Evolutionary conservation across 2,797 vertebrate genomes (phyloP).

Genomic region (Pseudochirops cupreus): DNA sequence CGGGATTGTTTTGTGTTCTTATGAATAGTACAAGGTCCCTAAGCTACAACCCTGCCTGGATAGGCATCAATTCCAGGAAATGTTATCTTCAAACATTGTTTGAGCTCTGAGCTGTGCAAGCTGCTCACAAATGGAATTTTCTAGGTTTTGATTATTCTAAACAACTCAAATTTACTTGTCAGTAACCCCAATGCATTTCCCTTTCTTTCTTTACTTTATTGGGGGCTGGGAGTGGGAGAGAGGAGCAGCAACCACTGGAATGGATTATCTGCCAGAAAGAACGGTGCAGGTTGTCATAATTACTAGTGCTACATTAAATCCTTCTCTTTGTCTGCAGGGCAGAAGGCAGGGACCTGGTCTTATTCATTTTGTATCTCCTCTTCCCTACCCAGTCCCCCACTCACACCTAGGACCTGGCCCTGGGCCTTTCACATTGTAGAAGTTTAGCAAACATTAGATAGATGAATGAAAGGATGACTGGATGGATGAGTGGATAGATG

Average conservation of each 20-base stretch:
- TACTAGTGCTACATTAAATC: not conserved
- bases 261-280: not conserved
- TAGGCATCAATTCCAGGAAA: slow-evolving; percentile 72
- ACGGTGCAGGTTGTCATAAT: not conserved
- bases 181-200: slow-evolving; percentile 57
- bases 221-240: not conserved
- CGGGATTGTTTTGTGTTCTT: slow-evolving; percentile 24
- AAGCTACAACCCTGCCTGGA: slow-evolving; percentile 21
- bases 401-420: not conserved
- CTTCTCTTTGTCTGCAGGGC: not conserved
- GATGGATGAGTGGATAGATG: slow-evolving; percentile 3
- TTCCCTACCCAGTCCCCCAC: not conserved
- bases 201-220: slow-evolving; percentile 4
- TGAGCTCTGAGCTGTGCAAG: slow-evolving; percentile 68
- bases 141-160: slow-evolving; percentile 59
- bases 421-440: not conserved
- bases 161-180: slow-evolving; percentile 56
- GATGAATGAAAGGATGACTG: not conserved
- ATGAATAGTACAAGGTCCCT: slow-evolving; percentile 45
- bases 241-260: not conserved
- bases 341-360: not conserved
- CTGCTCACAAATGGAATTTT: slow-evolving; percentile 67
- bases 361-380: not conserved
- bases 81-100: slow-evolving; percentile 51
- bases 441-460: not conserved